Evolutionary conservation across 2,888 invertebrate species (phyloP), one percentile per base, ranked within the genome.

Genomic region (Eupithecia dodoneata): DNA sequence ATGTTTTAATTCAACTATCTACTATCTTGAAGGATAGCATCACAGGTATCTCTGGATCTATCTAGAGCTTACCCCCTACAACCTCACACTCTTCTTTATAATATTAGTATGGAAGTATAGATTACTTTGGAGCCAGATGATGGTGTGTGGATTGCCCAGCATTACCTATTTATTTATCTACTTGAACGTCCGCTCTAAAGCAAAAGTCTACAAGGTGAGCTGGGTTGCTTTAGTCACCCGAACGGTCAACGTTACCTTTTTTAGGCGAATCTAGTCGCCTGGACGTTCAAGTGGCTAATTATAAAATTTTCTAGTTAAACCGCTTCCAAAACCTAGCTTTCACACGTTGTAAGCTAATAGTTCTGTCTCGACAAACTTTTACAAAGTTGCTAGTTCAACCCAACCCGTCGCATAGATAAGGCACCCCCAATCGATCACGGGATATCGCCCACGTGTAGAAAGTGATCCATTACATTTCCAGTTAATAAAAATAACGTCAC

Each of bases 381-480:
- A 74, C 69, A 49, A 75, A 75, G 73, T 67, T 55, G 71, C 15
- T n/a, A 59, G 47, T 65, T 52, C 75, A 70, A 76, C 65, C n/a
- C 69, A 63, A 63, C 63, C 63, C 67, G 63, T 65, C 76, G 18
- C 59, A 63, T 71, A 76, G 75, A 75, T 78, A 78, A 71, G n/a
- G 18, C 49, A 30, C 30, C 77, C 82, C 82, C 90, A 85, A 92
- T 93, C 92, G 81, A 89, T 90, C 89, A 92, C 80, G 77, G 18
- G 85, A 85, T 89, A 88, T 84, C 84, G 75, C 85, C 87, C 88
- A 87, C 86, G 87, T 87, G 80, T 76, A 65, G 65, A 55, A 79
- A 80, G 86, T 90, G 89, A 92, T 92, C 91, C 89, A 91, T 92
- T 91, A 91, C 90, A 89, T 55, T 80, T 87, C 88, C 89, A 88